These are phyloP conservation scores for Heliconius eleuchia DNA, from an alignment of 1,140 invertebrate genomes.

Conservation along the genomic window DNA sequence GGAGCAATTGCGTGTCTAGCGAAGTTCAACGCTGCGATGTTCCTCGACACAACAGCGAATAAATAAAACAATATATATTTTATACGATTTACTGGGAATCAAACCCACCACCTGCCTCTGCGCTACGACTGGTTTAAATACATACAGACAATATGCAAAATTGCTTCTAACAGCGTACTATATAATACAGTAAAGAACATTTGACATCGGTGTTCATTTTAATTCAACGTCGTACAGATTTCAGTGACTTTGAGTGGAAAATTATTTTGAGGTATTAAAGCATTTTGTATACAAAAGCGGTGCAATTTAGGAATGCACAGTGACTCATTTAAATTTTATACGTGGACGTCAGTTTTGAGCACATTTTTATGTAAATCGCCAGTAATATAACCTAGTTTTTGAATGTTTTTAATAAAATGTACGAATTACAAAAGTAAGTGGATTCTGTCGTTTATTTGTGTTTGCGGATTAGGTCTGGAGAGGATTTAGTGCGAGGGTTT, in stretches of 20 bases:
- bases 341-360: background rate
- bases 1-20: background rate
- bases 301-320: constrained; percentile 13
- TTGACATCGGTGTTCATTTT: constrained; percentile 7
- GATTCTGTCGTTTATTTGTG: background rate
- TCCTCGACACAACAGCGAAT: background rate
- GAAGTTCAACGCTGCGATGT: background rate
- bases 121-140: background rate
- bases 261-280: constrained; percentile 15
- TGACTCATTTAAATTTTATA: constrained; percentile 23
- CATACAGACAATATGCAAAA: background rate
- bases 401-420: constrained; percentile 3
- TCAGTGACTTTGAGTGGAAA: constrained; percentile 11
- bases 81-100: background rate
- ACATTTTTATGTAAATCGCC: constrained; percentile 11
- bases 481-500: background rate
- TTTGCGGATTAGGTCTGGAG: background rate
- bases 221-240: constrained; percentile 6
- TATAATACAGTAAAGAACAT: background rate
- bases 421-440: background rate
- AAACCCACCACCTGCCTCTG: background rate
- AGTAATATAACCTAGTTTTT: constrained; percentile 11
- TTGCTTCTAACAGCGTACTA: background rate
- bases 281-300: constrained; percentile 17
- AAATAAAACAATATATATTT: background rate